Evolutionary conservation across 2,888 invertebrate species (phyloP).

Genomic region (Cantharis nigra): DNA sequence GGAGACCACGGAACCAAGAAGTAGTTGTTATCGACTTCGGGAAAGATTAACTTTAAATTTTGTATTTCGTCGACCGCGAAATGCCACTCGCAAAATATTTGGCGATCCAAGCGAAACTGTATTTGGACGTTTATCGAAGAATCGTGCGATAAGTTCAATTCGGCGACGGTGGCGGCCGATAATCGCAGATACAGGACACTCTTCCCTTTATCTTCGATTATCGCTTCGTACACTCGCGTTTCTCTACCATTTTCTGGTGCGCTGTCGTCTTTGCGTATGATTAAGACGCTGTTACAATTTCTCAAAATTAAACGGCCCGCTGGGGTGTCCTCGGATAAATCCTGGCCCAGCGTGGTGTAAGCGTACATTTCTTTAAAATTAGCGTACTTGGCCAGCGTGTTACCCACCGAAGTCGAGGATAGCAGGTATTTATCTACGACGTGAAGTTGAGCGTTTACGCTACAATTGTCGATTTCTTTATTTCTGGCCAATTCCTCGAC

Average conservation of each 20-base stretch:
- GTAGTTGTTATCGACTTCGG: constrained; percentile 66
- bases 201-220: constrained; percentile 77
- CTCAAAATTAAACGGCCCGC: constrained; percentile 78
- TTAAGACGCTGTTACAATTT: constrained; percentile 72
- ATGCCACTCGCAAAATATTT: constrained; percentile 85
- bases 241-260: constrained; percentile 34
- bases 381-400: constrained; percentile 76
- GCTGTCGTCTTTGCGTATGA: constrained; percentile 46
- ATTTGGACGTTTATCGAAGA: constrained; percentile 71
- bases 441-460: constrained; percentile 66
- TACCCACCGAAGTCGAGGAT: constrained; percentile 69
- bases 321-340: constrained; percentile 80
- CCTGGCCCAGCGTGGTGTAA: constrained; percentile 70
- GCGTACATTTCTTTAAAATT: constrained; percentile 78
- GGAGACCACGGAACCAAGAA: constrained; percentile 71
- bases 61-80: constrained; percentile 77
- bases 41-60: constrained; percentile 73
- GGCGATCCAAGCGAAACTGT: constrained; percentile 79
- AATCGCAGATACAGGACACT: constrained; percentile 76
- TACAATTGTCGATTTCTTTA: constrained; percentile 71
- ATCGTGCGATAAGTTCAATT: constrained; percentile 64
- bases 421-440: constrained; percentile 71
- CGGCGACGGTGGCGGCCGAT: constrained; percentile 68
- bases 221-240: constrained; percentile 70
- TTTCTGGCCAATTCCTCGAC: constrained; percentile 79